A percentile compares a stretch with the other conserved stretches of the same genome.
Evolutionary conservation across 64 coral and sea anemone genomes (phyloP).

Genomic region (Montipora cactus): DNA sequence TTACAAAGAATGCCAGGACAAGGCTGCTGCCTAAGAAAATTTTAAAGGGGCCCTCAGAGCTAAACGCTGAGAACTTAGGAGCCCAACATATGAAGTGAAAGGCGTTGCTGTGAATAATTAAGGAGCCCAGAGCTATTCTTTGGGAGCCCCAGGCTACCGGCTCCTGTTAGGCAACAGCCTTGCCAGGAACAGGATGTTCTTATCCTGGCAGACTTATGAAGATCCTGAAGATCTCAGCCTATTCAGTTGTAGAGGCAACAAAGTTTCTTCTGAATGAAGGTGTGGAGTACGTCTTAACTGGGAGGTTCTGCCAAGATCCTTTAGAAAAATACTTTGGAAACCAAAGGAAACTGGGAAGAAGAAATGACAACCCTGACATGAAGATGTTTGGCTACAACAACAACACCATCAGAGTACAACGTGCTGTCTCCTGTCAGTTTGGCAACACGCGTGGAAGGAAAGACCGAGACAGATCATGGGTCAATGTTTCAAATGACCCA

Average conservation of each 20-base stretch:
- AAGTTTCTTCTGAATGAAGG: slow-evolving; percentile 39
- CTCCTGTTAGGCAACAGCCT: too few relatives aligned
- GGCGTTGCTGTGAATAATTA: too few relatives aligned
- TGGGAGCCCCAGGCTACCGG: too few relatives aligned
- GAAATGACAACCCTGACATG: slow-evolving; percentile 49
- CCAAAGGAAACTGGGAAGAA: slow-evolving; percentile 38
- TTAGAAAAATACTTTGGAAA: slow-evolving; percentile 55
- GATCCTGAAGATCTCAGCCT: slow-evolving; percentile 42
- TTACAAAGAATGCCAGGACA: slow-evolving; percentile 30
- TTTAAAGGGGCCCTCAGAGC: too few relatives aligned
- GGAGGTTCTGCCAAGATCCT: slow-evolving; percentile 56
- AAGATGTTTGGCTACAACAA: slow-evolving; percentile 41
- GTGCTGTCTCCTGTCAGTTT: slow-evolving; percentile 31
- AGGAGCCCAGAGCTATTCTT: too few relatives aligned
- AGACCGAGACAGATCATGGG: slow-evolving; percentile 50
- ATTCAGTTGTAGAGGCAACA: slow-evolving; percentile 28
- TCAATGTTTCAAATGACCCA: slow-evolving; percentile 46
- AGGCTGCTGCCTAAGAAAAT: too few relatives aligned
- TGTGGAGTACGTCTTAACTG: slow-evolving; percentile 19
- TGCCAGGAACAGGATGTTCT: slow-evolving; percentile 40
- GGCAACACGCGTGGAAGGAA: slow-evolving; percentile 55
- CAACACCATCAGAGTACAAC: slow-evolving; percentile 37
- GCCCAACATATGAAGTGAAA: too few relatives aligned
- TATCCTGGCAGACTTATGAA: slow-evolving; percentile 66
- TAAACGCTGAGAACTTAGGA: too few relatives aligned